A percentile compares a stretch with the other conserved stretches of the same genome.
Evolutionary conservation across 2,797 vertebrate species (phyloP).

Genomic region (Peromyscus attwateri): DNA sequence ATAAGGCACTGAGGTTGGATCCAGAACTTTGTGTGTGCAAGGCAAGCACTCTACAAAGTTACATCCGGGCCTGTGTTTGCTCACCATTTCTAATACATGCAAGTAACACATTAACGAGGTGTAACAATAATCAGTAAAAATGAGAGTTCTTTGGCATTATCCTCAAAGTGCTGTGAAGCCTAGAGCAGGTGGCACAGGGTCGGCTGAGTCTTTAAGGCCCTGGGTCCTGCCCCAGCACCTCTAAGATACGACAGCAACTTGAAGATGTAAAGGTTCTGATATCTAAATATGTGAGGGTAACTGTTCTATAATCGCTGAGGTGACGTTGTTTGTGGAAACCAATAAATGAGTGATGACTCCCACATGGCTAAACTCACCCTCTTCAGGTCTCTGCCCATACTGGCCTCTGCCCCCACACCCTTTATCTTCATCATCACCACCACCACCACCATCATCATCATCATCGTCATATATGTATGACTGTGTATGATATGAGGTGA

Average conservation of each 20-base stretch:
- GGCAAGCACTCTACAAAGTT: neutral
- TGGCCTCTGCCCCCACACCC: neutral
- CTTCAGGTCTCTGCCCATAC: neutral
- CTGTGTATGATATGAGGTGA: neutral
- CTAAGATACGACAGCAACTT: neutral
- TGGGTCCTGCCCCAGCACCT: no score
- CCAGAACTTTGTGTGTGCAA: neutral
- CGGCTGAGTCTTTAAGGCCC: neutral
- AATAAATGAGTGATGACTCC: neutral
- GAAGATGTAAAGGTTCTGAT: neutral
- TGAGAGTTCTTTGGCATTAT: neutral
- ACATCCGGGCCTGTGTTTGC: neutral
- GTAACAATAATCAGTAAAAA: neutral
- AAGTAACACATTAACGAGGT: neutral
- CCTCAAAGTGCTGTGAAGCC: neutral
- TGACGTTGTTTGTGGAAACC: neutral
- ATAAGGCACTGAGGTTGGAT: neutral
- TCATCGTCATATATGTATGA: neutral
- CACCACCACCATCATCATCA: neutral
- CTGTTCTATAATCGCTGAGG: neutral
- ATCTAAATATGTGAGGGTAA: neutral
- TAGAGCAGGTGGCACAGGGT: no score
- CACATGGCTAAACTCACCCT: neutral
- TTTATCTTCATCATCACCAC: neutral
- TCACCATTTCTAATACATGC: neutral